Base-by-base conservation (phyloP, 2,113 vertebrate species). In the Gadus chalcogrammus region DNA sequence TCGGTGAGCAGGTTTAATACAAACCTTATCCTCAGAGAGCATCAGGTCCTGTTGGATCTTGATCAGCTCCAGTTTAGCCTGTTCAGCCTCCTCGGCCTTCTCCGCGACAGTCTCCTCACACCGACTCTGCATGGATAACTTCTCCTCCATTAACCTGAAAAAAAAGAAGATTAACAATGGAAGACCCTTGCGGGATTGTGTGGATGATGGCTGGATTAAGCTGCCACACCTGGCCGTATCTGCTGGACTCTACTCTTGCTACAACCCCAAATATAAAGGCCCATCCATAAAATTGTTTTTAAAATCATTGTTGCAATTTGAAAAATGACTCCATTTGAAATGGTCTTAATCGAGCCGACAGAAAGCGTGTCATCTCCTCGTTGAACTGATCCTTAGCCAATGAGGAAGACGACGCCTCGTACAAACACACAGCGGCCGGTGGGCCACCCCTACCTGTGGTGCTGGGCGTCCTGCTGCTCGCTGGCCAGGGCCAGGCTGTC, bases 11-110 rank as follows among this genome's bases (percentile, higher is more conserved):
- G 15, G 2, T 27, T 12, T 9, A 8, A 56, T 67, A 64, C 73
- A 59, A 15, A 90, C 87, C 77, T 89, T 87, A 28, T 87, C 85
- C 73, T 71, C 81, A 59, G 89, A 80, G 31, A 85, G 0, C 5
- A 78, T 28, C 60, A 91, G 72, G 13, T 92, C 77, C 64, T 83
- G 82, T 72, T 88, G 78, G 22, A 66, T 76, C 68, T 11, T 79
- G 76, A 88, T 89, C 74, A 83, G 13, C 0, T 17, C 64, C 66
- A 87, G 72, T 28, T 77, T 86, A 55, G 74, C 71, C 35, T 17
- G 68, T n/a, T 90, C 87, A 0, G 17, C 59, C 79, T 91, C 90
- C 20, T 82, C 81, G 4, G 5, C 64, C 69, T 89, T 91, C 6
- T 22, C 72, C 24, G 76, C 81, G 24, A 91, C 48, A 2, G 7